Percentiles rank a stretch among this genome's conserved stretches.
These are phyloP conservation scores for Eupristina koningsbergeri DNA, from an alignment of 1,140 invertebrate species.

Conservation along the genomic window DNA sequence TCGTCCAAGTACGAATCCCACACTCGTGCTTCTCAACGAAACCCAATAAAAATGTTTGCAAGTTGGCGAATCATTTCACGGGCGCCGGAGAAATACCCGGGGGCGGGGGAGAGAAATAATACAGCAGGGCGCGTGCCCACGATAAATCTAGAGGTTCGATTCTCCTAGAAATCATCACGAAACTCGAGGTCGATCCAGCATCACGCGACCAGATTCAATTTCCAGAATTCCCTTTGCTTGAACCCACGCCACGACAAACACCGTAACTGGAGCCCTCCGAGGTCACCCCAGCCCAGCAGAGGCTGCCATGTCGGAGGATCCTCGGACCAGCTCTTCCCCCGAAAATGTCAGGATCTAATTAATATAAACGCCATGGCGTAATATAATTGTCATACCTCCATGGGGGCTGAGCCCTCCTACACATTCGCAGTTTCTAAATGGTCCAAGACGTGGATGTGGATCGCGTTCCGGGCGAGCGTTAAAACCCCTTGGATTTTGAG, in stretches of 20 bases:
- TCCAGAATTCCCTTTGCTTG: neutral
- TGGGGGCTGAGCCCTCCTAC: conserved; percentile 25
- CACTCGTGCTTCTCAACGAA: neutral
- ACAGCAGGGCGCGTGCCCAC: neutral
- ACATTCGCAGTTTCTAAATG: neutral
- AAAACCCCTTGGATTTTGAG: conserved; percentile 10
- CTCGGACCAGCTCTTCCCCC: conserved; percentile 55
- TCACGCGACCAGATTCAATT: neutral
- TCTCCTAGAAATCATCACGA: conserved; percentile 30
- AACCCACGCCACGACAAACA: neutral
- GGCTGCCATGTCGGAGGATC: neutral
- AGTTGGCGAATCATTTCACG: neutral
- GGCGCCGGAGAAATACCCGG: no score
- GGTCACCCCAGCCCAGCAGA: neutral
- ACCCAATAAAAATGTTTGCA: neutral
- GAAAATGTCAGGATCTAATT: conserved; percentile 67
- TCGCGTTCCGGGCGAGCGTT: neutral
- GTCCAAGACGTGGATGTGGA: neutral
- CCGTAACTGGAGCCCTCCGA: neutral
- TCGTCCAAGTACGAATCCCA: neutral
- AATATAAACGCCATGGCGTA: conserved; percentile 69
- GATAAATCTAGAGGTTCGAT: conserved; percentile 28
- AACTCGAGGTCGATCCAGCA: conserved; percentile 4
- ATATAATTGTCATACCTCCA: conserved; percentile 69
- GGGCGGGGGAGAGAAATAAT: neutral